These are phyloP conservation scores for Colletes gigas DNA, from an alignment of 1,140 invertebrate species.

Conservation along the genomic window DNA sequence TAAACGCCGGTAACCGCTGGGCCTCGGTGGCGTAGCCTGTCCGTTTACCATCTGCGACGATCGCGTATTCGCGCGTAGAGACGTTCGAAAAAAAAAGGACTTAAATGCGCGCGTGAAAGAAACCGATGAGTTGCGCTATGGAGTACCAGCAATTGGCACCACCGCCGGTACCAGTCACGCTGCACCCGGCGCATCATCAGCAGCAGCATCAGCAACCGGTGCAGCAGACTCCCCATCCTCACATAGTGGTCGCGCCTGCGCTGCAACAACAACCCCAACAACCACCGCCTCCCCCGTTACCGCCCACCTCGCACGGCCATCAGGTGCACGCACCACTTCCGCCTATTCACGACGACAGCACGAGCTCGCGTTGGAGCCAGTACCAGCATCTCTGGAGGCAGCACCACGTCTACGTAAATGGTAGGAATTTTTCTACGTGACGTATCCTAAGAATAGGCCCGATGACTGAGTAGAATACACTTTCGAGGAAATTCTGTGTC, in stretches of 20 bases:
- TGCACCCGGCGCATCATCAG: constrained; percentile 73
- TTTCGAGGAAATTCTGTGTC: too few relatives aligned
- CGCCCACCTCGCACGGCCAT: constrained; percentile 77
- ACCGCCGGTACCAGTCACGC: constrained; percentile 73
- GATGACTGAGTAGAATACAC: too few relatives aligned
- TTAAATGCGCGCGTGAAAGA: constrained; percentile 62
- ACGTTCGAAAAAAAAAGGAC: background rate
- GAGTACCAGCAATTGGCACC: constrained; percentile 80
- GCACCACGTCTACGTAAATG: constrained; percentile 82
- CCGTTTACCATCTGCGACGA: background rate
- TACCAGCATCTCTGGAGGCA: constrained; percentile 83
- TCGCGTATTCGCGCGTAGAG: too few relatives aligned
- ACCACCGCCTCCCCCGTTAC: constrained; percentile 65
- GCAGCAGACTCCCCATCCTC: constrained; percentile 69
- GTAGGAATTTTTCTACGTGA: constrained; percentile 65
- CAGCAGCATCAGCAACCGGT: constrained; percentile 67
- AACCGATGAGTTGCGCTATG: constrained; percentile 76
- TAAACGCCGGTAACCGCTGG: background rate
- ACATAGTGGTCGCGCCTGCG: constrained; percentile 75
- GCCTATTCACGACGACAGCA: constrained; percentile 80
- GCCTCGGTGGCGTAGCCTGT: constrained; percentile 28
- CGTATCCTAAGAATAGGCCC: too few relatives aligned
- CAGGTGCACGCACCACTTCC: constrained; percentile 80
- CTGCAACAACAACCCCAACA: constrained; percentile 73
- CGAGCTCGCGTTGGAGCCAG: constrained; percentile 80